Conservation (phyloP, 1,140 invertebrate genomes). For the Drosophila tristis region DNA sequence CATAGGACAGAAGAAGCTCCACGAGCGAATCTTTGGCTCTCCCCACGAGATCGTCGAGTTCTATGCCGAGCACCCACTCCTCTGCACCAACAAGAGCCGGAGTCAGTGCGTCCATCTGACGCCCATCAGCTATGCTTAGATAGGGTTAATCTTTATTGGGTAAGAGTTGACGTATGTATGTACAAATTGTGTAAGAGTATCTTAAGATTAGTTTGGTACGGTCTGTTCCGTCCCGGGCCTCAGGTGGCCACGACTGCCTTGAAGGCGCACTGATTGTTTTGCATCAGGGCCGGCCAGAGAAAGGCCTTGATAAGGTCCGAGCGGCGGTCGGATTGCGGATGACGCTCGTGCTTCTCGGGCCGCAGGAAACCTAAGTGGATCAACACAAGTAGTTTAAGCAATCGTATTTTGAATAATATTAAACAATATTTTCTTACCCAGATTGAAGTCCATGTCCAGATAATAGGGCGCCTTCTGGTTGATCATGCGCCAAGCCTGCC, state of each 20-base stretch:
- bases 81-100: slow-evolving; percentile 73
- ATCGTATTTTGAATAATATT: background rate
- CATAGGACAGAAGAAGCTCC: slow-evolving; percentile 68
- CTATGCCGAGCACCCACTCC: slow-evolving; percentile 61
- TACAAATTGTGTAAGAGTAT: slow-evolving; percentile 61
- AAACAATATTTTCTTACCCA: slow-evolving; percentile 79
- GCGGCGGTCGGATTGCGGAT: slow-evolving; percentile 85
- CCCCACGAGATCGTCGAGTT: slow-evolving; percentile 77
- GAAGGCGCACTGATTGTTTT: slow-evolving; percentile 86
- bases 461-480: slow-evolving; percentile 86
- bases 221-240: background rate
- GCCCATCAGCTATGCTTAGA: slow-evolving; percentile 65
- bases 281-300: slow-evolving; percentile 88
- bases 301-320: slow-evolving; percentile 87
- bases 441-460: slow-evolving; percentile 87
- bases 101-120: slow-evolving; percentile 61
- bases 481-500: slow-evolving; percentile 86
- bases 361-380: slow-evolving; percentile 64
- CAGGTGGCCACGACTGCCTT: slow-evolving; percentile 87
- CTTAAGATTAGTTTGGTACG: slow-evolving; percentile 15
- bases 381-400: background rate
- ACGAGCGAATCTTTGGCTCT: slow-evolving; percentile 63
- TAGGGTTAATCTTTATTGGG: slow-evolving; percentile 63
- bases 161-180: slow-evolving; percentile 65
- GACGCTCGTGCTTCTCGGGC: slow-evolving; percentile 86